Conservation (phyloP, 2,888 invertebrate genomes). For the Drosophila robusta region DNA sequence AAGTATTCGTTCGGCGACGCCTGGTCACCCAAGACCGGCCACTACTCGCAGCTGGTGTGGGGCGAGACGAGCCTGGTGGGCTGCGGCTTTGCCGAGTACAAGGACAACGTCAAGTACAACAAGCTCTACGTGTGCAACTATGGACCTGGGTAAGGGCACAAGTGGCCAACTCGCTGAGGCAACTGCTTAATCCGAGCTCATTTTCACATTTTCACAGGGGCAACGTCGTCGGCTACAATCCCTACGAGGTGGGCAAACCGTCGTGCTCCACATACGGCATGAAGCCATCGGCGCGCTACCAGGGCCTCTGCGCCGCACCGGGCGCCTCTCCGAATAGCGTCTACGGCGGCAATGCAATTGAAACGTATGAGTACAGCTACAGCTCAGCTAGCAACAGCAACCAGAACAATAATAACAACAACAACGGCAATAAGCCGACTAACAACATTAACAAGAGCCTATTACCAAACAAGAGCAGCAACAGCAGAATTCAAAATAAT, state of each 20-base stretch:
- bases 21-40: constrained; percentile 90
- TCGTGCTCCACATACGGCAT: constrained; percentile 90
- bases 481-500: constrained; percentile 85
- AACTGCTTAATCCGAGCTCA: neutral
- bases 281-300: constrained; percentile 89
- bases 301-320: constrained; percentile 89
- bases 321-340: constrained; percentile 85
- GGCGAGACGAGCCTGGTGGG: constrained; percentile 93
- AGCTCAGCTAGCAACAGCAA: constrained; percentile 54
- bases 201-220: constrained; percentile 86
- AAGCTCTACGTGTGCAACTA: constrained; percentile 95
- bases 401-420: constrained; percentile 76
- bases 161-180: neutral
- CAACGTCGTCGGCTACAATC: constrained; percentile 90
- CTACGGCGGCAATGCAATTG: constrained; percentile 83
- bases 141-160: constrained; percentile 88
- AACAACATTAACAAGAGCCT: constrained; percentile 86
- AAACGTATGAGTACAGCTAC: constrained; percentile 84
- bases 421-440: constrained; percentile 86
- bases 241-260: constrained; percentile 91
- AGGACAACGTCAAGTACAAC: constrained; percentile 91
- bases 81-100: constrained; percentile 94
- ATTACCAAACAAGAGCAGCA: constrained; percentile 71
- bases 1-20: constrained; percentile 88
- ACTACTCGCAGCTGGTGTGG: constrained; percentile 96